phyloP scores from a whole-genome alignment of 2,888 invertebrate genomes.

The Steinernema scapterisci region DNA sequence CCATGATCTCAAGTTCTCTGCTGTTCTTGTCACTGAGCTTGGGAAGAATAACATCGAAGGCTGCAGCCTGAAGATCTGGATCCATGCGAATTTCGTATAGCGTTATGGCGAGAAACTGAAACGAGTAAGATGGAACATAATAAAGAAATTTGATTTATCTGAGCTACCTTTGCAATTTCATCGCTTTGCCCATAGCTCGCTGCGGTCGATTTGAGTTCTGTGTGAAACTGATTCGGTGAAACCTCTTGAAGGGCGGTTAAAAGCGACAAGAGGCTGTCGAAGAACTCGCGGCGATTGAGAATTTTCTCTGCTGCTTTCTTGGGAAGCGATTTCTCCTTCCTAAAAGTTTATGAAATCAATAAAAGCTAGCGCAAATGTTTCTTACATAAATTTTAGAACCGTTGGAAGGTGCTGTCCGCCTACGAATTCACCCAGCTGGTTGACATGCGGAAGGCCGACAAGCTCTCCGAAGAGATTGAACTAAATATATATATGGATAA shows the following conservation, averaged over 20 bases:
- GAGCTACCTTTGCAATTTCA: constrained; percentile 24
- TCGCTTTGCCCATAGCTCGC: constrained; percentile 22
- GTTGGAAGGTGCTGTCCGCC: constrained; percentile 11
- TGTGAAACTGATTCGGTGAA: not conserved
- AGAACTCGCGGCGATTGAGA: not conserved
- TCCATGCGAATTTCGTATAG: constrained; percentile 7
- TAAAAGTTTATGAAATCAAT: not conserved
- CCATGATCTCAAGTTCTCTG: not conserved
- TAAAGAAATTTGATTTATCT: no score
- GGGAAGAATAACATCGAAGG: constrained; percentile 7
- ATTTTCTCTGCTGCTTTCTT: constrained; percentile 3
- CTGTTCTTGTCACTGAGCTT: not conserved
- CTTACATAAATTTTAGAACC: constrained; percentile 5
- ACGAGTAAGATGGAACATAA: not conserved
- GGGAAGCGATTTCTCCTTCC: constrained; percentile 13
- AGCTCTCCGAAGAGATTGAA: constrained; percentile 20
- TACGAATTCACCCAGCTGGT: constrained; percentile 12
- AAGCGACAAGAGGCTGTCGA: not conserved
- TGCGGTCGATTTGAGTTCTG: not conserved
- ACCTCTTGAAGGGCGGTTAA: not conserved
- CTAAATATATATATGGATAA: not conserved
- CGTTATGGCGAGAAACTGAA: not conserved
- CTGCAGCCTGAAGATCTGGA: not conserved
- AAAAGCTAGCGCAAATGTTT: not conserved
- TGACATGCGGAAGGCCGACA: not conserved